Evolutionary conservation across 2,888 invertebrate genomes (phyloP).

Genomic region (Trachelus stipa): DNA sequence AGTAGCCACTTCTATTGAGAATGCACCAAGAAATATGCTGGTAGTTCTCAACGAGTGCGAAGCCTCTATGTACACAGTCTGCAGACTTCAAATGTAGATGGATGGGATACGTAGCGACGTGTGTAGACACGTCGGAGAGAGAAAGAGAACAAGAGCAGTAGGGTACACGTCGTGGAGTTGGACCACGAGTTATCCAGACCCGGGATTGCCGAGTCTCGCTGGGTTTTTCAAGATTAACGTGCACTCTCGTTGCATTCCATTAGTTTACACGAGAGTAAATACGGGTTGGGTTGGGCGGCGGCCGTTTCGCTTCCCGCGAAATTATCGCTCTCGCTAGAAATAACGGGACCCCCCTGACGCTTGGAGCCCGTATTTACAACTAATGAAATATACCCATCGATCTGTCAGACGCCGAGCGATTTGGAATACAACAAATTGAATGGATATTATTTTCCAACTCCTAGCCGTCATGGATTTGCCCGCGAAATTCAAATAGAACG

Average conservation of each 20-base stretch:
- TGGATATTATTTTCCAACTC: background rate
- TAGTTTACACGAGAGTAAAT: conserved; percentile 1
- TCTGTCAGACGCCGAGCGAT: background rate
- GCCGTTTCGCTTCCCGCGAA: background rate
- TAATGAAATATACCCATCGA: background rate
- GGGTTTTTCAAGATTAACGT: conserved; percentile 8
- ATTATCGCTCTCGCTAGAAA: background rate
- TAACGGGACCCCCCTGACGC: background rate
- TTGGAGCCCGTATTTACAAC: background rate
- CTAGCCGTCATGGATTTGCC: background rate
- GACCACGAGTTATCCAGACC: conserved; percentile 1
- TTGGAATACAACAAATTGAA: background rate
- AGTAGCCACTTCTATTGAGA: background rate
- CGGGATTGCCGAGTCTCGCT: conserved; percentile 6
- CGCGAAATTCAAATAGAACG: background rate
- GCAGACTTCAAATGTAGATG: background rate
- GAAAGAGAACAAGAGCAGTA: background rate
- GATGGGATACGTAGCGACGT: background rate
- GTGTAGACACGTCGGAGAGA: background rate
- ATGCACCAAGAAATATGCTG: background rate
- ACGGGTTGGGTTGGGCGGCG: background rate
- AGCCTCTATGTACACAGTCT: background rate
- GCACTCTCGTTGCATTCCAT: conserved; percentile 1
- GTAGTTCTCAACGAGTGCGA: background rate
- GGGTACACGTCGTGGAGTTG: conserved; percentile 1